Conservation (phyloP, 2,888 invertebrate species). For the Spodoptera picta region DNA sequence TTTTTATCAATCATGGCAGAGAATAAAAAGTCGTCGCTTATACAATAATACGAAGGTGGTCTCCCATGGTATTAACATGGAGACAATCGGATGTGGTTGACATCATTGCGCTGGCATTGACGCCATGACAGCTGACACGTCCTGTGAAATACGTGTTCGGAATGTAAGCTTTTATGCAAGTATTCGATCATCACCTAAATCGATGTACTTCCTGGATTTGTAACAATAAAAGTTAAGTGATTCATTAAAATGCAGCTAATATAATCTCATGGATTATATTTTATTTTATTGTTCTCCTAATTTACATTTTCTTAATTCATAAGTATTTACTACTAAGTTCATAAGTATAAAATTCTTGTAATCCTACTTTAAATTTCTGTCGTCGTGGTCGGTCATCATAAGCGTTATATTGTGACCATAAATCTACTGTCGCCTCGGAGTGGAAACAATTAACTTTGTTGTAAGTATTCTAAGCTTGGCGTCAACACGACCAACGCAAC, state of each 20-base stretch:
- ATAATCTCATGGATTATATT: conserved; percentile 12
- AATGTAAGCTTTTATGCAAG: conserved; percentile 61
- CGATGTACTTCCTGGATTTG: conserved; percentile 63
- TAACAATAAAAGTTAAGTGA: conserved; percentile 28
- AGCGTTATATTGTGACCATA: conserved; percentile 34
- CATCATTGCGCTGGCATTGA: conserved; percentile 71
- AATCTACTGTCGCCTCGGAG: conserved; percentile 31
- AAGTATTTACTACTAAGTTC: conserved; percentile 7
- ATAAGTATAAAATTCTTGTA: conserved; percentile 1
- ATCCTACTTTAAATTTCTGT: conserved; percentile 18
- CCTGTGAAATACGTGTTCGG: conserved; percentile 77
- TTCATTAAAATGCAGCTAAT: conserved; percentile 22
- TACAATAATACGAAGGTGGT: conserved; percentile 71
- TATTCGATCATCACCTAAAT: conserved; percentile 47
- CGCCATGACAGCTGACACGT: conserved; percentile 76
- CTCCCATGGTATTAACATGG: conserved; percentile 74
- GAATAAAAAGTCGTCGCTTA: conserved; percentile 67
- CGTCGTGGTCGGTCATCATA: conserved; percentile 23
- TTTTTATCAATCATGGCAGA: conserved; percentile 73
- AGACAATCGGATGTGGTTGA: conserved; percentile 78
- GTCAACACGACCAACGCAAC: conserved; percentile 23
- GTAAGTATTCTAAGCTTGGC: conserved; percentile 20
- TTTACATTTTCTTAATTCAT: conserved; percentile 9
- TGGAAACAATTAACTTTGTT: conserved; percentile 43
- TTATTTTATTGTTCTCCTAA: conserved; percentile 12